Percentiles rank a stretch among this genome's conserved stretches.
phyloP scores from a whole-genome alignment of 1,140 invertebrate species.

The Liolophura sinensis region DNA sequence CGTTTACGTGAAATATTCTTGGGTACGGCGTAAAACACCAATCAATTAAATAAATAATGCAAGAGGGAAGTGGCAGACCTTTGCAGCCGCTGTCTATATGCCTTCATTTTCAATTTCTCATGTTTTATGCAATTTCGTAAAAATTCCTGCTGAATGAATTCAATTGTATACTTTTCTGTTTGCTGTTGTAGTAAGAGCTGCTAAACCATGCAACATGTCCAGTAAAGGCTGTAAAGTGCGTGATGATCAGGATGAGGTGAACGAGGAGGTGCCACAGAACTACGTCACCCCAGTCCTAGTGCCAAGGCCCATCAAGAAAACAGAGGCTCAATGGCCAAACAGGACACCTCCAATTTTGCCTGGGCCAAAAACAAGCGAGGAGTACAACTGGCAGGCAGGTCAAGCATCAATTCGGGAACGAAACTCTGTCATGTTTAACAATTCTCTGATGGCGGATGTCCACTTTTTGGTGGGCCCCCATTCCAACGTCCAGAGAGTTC shows the following conservation, averaged over 20 bases:
- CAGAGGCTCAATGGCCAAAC: slow-evolving; percentile 12
- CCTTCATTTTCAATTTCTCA: too few species aligned
- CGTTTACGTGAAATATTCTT: too few species aligned
- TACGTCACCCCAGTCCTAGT: slow-evolving; percentile 23
- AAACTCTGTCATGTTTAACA: slow-evolving; percentile 79
- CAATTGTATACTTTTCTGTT: too few species aligned
- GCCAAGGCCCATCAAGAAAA: slow-evolving; percentile 20
- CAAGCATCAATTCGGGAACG: slow-evolving; percentile 75
- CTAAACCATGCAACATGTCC: too few species aligned
- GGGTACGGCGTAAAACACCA: too few species aligned
- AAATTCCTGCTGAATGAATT: too few species aligned
- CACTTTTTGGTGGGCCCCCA: slow-evolving; percentile 73
- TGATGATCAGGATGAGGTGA: slow-evolving; percentile 45
- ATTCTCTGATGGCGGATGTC: slow-evolving; percentile 78
- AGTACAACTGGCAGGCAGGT: slow-evolving; percentile 66
- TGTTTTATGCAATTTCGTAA: too few species aligned
- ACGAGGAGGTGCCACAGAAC: slow-evolving; percentile 55
- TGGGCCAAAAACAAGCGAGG: slow-evolving; percentile 65
- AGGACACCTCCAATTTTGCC: slow-evolving; percentile 26
- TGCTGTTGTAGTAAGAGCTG: too few species aligned
- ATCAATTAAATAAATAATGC: too few species aligned
- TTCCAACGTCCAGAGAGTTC: slow-evolving; percentile 67
- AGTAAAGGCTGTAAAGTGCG: too few species aligned
- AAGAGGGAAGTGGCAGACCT: too few species aligned
- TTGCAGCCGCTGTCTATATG: too few species aligned